Conservation (phyloP, 2,888 invertebrate species). For the Eueremaeus valkanovi region DNA sequence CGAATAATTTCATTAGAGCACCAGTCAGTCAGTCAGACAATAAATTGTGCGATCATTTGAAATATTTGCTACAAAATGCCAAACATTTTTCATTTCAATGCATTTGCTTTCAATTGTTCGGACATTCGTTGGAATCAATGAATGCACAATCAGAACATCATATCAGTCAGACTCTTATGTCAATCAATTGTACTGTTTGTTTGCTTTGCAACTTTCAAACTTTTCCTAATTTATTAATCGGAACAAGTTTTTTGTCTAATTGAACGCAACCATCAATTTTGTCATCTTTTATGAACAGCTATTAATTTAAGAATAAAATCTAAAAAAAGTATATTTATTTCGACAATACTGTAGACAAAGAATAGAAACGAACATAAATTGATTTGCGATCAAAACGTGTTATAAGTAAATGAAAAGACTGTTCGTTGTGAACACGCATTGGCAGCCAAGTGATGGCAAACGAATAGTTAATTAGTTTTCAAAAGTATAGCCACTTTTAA, state of each 20-base stretch:
- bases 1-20: constrained; percentile 18
- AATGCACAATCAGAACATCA: neutral
- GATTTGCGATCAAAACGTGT: too few relatives aligned
- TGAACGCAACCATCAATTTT: neutral
- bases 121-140: neutral
- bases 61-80: neutral
- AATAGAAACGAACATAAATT: too few relatives aligned
- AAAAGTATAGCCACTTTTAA: constrained; percentile 26
- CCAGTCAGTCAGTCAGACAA: neutral
- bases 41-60: neutral
- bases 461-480: constrained; percentile 33
- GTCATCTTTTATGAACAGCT: too few relatives aligned
- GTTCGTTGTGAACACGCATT: too few relatives aligned
- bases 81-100: constrained; percentile 25
- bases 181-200: neutral
- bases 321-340: too few relatives aligned
- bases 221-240: too few relatives aligned
- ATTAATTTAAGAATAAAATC: too few relatives aligned
- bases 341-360: too few relatives aligned
- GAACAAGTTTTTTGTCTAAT: neutral
- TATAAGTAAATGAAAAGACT: too few relatives aligned
- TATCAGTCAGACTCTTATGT: too few relatives aligned
- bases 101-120: neutral
- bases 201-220: too few relatives aligned
- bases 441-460: too few relatives aligned